phyloP scores from a whole-genome alignment of 2,888 invertebrate genomes.

The Drosophila buzzatii region DNA sequence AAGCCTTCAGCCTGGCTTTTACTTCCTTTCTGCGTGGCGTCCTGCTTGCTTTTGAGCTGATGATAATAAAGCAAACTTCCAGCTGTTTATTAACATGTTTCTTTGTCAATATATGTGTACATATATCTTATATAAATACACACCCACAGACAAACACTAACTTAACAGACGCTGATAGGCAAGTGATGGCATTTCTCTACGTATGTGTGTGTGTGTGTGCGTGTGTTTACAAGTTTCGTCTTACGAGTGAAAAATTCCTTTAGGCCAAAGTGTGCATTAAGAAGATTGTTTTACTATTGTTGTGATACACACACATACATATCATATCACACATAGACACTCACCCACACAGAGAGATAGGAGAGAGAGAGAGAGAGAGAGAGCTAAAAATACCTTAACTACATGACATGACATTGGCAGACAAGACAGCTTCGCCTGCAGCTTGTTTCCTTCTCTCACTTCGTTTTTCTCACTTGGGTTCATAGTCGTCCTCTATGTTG shows the following conservation, averaged over 20 bases:
- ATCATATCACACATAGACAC: slow-evolving; percentile 18
- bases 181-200: slow-evolving; percentile 18
- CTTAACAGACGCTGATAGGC: slow-evolving; percentile 62
- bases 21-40: slow-evolving; percentile 29
- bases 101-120: slow-evolving; percentile 65
- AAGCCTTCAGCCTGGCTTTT: slow-evolving; percentile 42
- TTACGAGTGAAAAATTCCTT: slow-evolving; percentile 80
- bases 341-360: slow-evolving; percentile 32
- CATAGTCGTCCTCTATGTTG: neutral
- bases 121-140: slow-evolving; percentile 31
- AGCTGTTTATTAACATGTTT: slow-evolving; percentile 81
- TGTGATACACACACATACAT: slow-evolving; percentile 62
- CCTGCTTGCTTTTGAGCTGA: slow-evolving; percentile 42
- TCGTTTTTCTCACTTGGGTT: slow-evolving; percentile 4
- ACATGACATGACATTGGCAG: slow-evolving; percentile 64
- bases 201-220: neutral
- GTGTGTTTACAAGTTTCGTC: slow-evolving; percentile 59
- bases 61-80: slow-evolving; percentile 79
- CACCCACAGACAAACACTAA: slow-evolving; percentile 31
- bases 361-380: slow-evolving; percentile 1
- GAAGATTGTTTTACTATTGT: slow-evolving; percentile 81
- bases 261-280: slow-evolving; percentile 82
- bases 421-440: slow-evolving; percentile 60
- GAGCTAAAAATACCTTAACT: slow-evolving; percentile 64
- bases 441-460: slow-evolving; percentile 40